Evolutionary conservation across 2,797 vertebrate genomes (phyloP), one percentile per base, ranked within the genome.

Genomic region (Helarctos malayanus): DNA sequence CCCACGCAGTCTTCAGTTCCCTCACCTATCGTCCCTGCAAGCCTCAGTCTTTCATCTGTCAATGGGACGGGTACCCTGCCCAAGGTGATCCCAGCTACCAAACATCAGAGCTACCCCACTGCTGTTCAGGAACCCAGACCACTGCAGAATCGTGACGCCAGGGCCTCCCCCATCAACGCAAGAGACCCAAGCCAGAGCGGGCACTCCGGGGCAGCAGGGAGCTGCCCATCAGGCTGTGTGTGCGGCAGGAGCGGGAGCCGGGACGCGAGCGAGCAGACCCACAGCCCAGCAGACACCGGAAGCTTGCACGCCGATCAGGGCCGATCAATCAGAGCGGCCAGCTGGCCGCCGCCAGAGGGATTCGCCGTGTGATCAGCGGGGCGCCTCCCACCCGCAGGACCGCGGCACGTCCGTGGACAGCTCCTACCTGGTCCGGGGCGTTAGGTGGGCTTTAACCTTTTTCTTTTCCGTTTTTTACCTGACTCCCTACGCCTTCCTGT

Each of bases 381-480:
- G 96, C 91, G 85, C 97, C 98, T 98, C 97, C 97, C 98, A 99
- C 98, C 98, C 97, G 98, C 97, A 95, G 98, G 96, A 96, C 98
- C 98, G 95, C 97, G 93, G 95, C 82, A 76, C 98, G 95, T 98
- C 98, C 98, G 98, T 97, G 97, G 97, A 98, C 95, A 97, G 98
- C 98, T 99, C 99, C 99, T 99, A 99, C 99, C 99, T 99, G 99
- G 99, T 99, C 98, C 98, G 98, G 98, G 94, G 97, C 98, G 98
- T 99, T 99, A 99, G 98, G 99, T 99, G 98, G 99, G 98, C 98
- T 99, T 99, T 99, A 99, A 99, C 98, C 99, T 99, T 99, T 99
- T 99, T 99, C 99, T 99, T 99, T 99, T 99, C 99, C 99, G 99
- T 99, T 99, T 99, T 99, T 99, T 99, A 99, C 99, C 99, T 99